A percentile compares a stretch with the other conserved stretches of the same genome.
phyloP scores from a whole-genome alignment of 2,797 vertebrate genomes.

The Manis pentadactyla region DNA sequence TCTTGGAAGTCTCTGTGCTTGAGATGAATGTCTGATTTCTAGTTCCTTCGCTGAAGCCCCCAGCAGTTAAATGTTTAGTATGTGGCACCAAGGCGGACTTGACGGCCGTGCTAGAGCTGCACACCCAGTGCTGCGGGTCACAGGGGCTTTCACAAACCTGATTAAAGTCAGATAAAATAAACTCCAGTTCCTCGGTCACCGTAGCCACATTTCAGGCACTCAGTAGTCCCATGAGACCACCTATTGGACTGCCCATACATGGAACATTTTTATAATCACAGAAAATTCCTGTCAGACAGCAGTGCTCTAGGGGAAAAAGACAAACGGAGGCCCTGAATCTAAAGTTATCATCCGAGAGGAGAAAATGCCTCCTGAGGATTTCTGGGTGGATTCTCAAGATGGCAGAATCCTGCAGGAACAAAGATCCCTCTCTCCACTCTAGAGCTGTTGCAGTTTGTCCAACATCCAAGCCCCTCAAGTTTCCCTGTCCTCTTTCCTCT shows the following conservation, averaged over 20 bases:
- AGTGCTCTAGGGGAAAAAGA: neutral
- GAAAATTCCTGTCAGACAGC: neutral
- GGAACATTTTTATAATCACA: neutral
- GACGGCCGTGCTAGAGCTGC: too few species aligned
- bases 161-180: conserved; percentile 1
- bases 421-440: neutral
- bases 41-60: neutral
- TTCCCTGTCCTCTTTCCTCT: neutral
- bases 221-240: neutral
- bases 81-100: rapidly evolving
- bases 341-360: neutral
- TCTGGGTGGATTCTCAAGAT: neutral
- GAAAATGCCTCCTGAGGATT: neutral
- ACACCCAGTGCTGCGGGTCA: neutral
- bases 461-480: neutral
- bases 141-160: neutral
- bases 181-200: neutral
- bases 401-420: neutral
- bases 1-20: neutral
- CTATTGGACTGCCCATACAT: neutral
- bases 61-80: neutral
- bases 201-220: neutral
- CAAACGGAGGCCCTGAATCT: neutral
- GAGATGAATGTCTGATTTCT: neutral
- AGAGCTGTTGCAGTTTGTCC: neutral